Evolutionary conservation across 2,113 vertebrate species (phyloP).

Genomic region (Hippopotamus amphibius): DNA sequence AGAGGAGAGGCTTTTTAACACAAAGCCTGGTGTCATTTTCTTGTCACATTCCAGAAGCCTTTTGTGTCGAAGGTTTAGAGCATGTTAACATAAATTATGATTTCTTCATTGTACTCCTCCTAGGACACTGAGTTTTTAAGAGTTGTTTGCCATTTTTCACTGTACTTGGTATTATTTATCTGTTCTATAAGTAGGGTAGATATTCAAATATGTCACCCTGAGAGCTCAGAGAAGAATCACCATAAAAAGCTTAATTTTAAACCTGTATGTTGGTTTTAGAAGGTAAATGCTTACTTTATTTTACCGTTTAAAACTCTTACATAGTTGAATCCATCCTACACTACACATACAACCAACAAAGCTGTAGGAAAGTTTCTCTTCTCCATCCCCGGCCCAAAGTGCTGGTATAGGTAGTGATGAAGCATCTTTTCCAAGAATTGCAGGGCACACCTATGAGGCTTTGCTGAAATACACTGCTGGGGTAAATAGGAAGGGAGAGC

Average conservation of each 20-base stretch:
- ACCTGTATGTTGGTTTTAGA: not conserved
- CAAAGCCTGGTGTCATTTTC: not conserved
- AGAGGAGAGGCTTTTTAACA: not conserved
- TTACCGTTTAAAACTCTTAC: not conserved
- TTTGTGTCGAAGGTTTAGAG: not conserved
- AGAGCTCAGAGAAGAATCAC: not conserved
- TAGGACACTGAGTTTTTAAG: not conserved
- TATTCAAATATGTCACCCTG: not conserved
- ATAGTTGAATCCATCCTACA: not conserved
- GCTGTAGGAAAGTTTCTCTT: not conserved
- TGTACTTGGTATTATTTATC: not conserved
- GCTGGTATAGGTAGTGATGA: not conserved
- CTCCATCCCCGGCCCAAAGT: not conserved
- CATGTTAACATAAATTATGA: not conserved
- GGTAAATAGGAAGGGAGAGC: not conserved
- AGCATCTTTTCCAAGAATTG: not conserved
- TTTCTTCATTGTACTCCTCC: not conserved
- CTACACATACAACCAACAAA: not conserved
- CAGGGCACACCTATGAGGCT: not conserved
- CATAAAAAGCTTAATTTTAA: conserved; percentile 29
- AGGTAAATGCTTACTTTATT: not conserved
- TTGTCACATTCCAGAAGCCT: not conserved
- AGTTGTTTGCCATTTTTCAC: not conserved
- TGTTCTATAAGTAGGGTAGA: not conserved
- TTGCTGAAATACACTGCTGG: no score